These are phyloP conservation scores for Trachurus trachurus DNA, from an alignment of 2,797 vertebrate species.

Conservation along the genomic window DNA sequence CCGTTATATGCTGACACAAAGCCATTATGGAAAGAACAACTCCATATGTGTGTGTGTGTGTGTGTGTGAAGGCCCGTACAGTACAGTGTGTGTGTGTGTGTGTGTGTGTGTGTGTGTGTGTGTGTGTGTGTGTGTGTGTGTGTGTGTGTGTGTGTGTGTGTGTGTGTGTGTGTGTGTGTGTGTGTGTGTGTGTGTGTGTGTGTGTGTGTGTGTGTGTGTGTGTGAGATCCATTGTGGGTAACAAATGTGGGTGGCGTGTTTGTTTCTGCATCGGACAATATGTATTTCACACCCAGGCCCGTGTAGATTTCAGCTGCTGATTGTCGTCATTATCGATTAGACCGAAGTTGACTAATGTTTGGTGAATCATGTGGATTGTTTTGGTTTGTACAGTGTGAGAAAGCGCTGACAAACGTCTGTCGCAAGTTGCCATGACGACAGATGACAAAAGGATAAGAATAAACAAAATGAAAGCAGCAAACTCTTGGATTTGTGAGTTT, in stretches of 20 bases:
- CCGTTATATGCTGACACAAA: slow-evolving; percentile 82
- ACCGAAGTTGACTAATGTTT: neutral
- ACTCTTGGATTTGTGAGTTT: no score
- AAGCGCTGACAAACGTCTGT: no score
- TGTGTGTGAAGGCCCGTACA: slow-evolving; percentile 22
- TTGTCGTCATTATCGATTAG: neutral
- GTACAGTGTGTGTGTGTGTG: slow-evolving; percentile 28
- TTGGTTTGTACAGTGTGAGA: no score
- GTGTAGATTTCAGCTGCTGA: neutral
- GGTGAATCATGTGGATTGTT: neutral
- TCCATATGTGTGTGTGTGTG: slow-evolving; percentile 54
- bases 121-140: no score
- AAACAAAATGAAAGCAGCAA: no score
- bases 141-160: no score
- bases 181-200: slow-evolving; percentile 23
- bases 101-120: neutral
- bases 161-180: neutral
- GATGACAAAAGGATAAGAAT: no score
- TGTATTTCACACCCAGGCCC: slow-evolving; percentile 6
- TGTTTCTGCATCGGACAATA: slow-evolving; percentile 34
- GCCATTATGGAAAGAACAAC: slow-evolving; percentile 82
- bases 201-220: no score
- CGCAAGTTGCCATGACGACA: no score
- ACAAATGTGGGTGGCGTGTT: slow-evolving; percentile 44
- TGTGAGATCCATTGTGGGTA: slow-evolving; percentile 26